phyloP scores from a whole-genome alignment of 2,113 vertebrate species.

The Ammodytes dubius region DNA sequence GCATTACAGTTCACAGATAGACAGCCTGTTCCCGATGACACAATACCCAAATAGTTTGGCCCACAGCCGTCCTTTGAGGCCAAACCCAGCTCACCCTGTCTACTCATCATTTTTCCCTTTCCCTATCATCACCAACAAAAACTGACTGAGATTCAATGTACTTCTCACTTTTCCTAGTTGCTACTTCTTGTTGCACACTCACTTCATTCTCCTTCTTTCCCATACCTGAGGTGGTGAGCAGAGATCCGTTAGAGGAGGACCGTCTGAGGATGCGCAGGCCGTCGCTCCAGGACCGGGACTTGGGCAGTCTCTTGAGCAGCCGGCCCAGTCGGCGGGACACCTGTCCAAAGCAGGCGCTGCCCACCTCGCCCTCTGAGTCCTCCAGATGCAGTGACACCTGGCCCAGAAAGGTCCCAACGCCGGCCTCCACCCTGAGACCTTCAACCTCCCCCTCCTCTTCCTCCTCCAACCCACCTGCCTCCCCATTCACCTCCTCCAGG shows the following conservation, averaged over 20 bases:
- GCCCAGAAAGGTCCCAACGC: conserved; percentile 49
- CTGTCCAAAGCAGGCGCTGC: conserved; percentile 88
- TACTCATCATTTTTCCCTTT: conserved; percentile 63
- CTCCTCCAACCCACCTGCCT: not conserved
- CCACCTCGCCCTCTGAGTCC: conserved; percentile 71
- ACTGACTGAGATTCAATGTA: not conserved
- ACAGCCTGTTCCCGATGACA: conserved; percentile 40
- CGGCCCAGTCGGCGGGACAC: conserved; percentile 87
- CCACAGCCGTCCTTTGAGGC: conserved; percentile 39
- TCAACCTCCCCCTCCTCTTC: conserved; percentile 19
- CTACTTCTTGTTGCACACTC: not conserved
- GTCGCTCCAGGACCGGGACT: conserved; percentile 85
- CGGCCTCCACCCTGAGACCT: conserved; percentile 37
- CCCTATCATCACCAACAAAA: not conserved
- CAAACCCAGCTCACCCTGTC: conserved; percentile 49
- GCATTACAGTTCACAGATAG: conserved; percentile 60
- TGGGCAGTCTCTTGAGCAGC: conserved; percentile 90
- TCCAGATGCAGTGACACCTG: conserved; percentile 72
- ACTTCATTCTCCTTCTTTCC: not conserved
- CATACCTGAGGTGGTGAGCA: conserved; percentile 85
- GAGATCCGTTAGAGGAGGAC: conserved; percentile 82
- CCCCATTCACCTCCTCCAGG: conserved; percentile 4
- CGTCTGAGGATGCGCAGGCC: conserved; percentile 83
- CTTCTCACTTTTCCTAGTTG: not conserved
- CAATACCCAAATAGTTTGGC: conserved; percentile 70